These are phyloP conservation scores for Caenorhabditis elegans DNA, from an alignment of 1,140 invertebrate genomes.

Conservation along the genomic window WBcel235 BX284603.4:8490501-8491000, in stretches of 20 bases:
- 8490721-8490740: constrained; percentile 42
- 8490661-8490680: constrained; percentile 35
- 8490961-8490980: constrained; percentile 56
- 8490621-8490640: too few relatives aligned
- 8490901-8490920: constrained; percentile 46
- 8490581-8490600: too few relatives aligned
- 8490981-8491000: constrained; percentile 61
- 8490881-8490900: constrained; percentile 49
- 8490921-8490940: too few relatives aligned
- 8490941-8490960: background rate
- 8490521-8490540: too few relatives aligned
- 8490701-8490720: constrained; percentile 54
- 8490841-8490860: constrained; percentile 58
- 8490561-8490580: too few relatives aligned
- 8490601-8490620: too few relatives aligned
- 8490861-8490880: constrained; percentile 62
- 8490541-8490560: too few relatives aligned
- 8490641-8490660: background rate
- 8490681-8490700: constrained; percentile 54
- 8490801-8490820: constrained; percentile 65
- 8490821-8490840: constrained; percentile 62
- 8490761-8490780: constrained; percentile 60
- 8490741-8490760: constrained; percentile 51
- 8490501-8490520: too few relatives aligned
- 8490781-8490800: constrained; percentile 60